A percentile compares a stretch with the other conserved stretches of the same genome.
These are phyloP conservation scores for Coluber constrictor DNA, from an alignment of 2,797 vertebrate species.

Conservation along the genomic window DNA sequence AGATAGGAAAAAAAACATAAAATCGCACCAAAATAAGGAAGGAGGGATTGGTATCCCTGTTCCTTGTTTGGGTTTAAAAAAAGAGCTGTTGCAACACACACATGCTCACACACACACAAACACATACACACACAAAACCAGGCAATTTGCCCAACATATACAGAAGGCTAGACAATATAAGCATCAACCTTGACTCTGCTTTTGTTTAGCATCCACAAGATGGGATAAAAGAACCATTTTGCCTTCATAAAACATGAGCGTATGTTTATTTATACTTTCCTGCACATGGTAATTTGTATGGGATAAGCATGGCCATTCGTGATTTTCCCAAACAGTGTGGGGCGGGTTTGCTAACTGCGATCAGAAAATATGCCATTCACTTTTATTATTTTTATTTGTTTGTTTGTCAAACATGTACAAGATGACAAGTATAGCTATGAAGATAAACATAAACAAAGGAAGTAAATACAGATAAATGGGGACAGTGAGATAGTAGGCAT, in stretches of 20 bases:
- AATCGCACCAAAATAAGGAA: neutral
- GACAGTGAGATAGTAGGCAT: too few relatives aligned
- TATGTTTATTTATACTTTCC: neutral
- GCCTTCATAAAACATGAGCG: neutral
- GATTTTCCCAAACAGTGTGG: slow-evolving; percentile 15
- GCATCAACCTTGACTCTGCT: neutral
- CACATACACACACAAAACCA: neutral
- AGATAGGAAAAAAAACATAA: neutral
- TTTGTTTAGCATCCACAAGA: neutral
- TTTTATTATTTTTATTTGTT: too few relatives aligned
- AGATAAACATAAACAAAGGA: too few relatives aligned
- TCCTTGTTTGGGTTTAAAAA: neutral
- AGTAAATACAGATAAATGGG: too few relatives aligned
- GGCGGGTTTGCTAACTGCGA: neutral
- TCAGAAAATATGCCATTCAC: slow-evolving; percentile 22
- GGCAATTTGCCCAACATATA: neutral
- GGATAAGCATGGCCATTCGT: slow-evolving; percentile 23
- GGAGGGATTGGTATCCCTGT: neutral
- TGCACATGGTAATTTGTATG: neutral
- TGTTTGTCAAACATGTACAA: too few relatives aligned
- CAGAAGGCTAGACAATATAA: neutral
- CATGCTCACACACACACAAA: neutral
- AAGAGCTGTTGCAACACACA: neutral
- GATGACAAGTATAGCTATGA: too few relatives aligned
- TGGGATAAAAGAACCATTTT: neutral